phyloP scores from a whole-genome alignment of 2,888 invertebrate species.

The Troides oblongomaculatus region DNA sequence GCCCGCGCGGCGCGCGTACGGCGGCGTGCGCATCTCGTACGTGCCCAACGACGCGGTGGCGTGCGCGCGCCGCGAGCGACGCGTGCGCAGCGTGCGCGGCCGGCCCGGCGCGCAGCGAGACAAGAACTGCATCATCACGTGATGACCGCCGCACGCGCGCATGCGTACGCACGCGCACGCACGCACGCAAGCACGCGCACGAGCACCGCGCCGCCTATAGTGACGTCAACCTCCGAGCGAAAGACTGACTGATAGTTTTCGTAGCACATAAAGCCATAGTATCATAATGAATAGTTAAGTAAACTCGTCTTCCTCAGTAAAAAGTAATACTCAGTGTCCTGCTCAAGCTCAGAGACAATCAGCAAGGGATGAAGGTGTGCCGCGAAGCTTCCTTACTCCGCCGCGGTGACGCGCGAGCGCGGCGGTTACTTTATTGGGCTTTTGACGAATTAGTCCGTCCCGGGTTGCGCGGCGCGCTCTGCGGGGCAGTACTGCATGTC shows the following conservation, averaged over 20 bases:
- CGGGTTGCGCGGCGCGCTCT: not conserved
- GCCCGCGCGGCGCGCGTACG: conserved; percentile 90
- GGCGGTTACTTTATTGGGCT: not conserved
- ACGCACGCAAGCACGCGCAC: conserved; percentile 43
- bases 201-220: conserved; percentile 40
- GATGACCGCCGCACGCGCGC: conserved; percentile 74
- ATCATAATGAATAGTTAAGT: conserved; percentile 48
- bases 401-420: too few relatives aligned
- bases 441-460: not conserved
- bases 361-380: too few relatives aligned
- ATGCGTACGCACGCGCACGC: not conserved
- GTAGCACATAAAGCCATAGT: conserved; percentile 68
- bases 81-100: conserved; percentile 37
- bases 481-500: too few relatives aligned
- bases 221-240: conserved; percentile 72
- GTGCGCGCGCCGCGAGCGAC: conserved; percentile 86
- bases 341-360: conserved; percentile 18
- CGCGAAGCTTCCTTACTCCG: too few relatives aligned
- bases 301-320: conserved; percentile 48
- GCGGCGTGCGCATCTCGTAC: conserved; percentile 94
- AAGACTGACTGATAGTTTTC: conserved; percentile 74
- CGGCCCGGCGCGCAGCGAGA: conserved; percentile 81
- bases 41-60: conserved; percentile 95
- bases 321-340: conserved; percentile 30
- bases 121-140: conserved; percentile 93